Conservation (phyloP, 2,888 invertebrate species). For the Drosophila pullipes region DNA sequence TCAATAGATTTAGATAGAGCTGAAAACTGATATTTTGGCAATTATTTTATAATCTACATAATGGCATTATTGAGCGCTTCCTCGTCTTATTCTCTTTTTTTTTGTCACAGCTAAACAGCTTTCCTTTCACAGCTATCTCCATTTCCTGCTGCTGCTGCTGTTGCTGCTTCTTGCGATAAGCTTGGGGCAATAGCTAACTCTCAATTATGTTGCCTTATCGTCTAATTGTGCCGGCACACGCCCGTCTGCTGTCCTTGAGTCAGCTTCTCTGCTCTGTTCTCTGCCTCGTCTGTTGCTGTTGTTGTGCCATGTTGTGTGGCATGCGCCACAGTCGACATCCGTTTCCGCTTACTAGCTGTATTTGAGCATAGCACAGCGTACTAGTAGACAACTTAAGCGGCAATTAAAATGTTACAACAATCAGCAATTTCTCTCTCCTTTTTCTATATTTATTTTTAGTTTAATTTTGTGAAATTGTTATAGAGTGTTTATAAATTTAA, state of each 20-base stretch:
- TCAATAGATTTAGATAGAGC: background rate
- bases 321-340: conserved; percentile 61
- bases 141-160: conserved; percentile 51
- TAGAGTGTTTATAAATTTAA: conserved; percentile 28
- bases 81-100: background rate
- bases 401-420: conserved; percentile 47
- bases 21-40: background rate
- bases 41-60: background rate
- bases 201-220: conserved; percentile 65
- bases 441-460: conserved; percentile 27
- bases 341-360: conserved; percentile 61
- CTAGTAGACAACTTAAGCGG: conserved; percentile 49
- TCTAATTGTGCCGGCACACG: conserved; percentile 67
- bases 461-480: conserved; percentile 42
- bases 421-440: background rate
- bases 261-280: background rate
- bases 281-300: background rate
- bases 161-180: background rate
- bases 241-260: conserved; percentile 45
- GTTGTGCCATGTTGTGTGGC: conserved; percentile 26
- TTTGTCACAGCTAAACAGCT: conserved; percentile 9
- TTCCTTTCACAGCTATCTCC: conserved; percentile 14
- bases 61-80: conserved; percentile 9
- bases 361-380: conserved; percentile 18
- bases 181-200: conserved; percentile 30